phyloP scores from a whole-genome alignment of 1,140 invertebrate species.

The Muscidifurax raptorellus region DNA sequence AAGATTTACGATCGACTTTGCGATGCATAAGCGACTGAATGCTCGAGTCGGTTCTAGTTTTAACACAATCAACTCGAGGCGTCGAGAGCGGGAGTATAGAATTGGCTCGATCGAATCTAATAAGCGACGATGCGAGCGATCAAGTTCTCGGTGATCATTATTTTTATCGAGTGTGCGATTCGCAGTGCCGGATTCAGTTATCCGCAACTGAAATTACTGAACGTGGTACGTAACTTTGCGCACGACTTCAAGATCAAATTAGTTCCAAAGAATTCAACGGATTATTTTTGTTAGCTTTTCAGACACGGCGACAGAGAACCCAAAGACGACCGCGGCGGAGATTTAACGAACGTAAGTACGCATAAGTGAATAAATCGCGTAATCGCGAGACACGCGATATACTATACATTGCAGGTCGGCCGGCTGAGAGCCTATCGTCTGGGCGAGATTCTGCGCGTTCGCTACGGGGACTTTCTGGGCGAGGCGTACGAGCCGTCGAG shows the following conservation, averaged over 20 bases:
- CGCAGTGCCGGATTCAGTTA: background rate
- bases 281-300: conserved; percentile 56
- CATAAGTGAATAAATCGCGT: background rate
- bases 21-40: background rate
- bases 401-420: conserved; percentile 67
- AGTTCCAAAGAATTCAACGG: too few species aligned
- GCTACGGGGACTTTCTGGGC: conserved; percentile 71
- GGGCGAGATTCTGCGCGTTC: conserved; percentile 68
- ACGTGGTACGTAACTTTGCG: conserved; percentile 16
- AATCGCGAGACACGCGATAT: background rate
- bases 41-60: background rate
- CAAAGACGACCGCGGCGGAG: conserved; percentile 56
- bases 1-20: background rate
- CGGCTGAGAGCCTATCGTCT: conserved; percentile 71
- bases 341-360: conserved; percentile 63
- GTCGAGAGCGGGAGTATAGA: background rate
- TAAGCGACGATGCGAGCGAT: background rate
- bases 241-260: too few species aligned
- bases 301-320: conserved; percentile 62
- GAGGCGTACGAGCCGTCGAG: conserved; percentile 71
- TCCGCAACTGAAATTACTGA: conserved; percentile 19
- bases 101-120: background rate
- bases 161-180: background rate
- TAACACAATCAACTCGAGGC: background rate
- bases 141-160: background rate